phyloP scores from a whole-genome alignment of 2,888 invertebrate species.

The Colletes collaris region DNA sequence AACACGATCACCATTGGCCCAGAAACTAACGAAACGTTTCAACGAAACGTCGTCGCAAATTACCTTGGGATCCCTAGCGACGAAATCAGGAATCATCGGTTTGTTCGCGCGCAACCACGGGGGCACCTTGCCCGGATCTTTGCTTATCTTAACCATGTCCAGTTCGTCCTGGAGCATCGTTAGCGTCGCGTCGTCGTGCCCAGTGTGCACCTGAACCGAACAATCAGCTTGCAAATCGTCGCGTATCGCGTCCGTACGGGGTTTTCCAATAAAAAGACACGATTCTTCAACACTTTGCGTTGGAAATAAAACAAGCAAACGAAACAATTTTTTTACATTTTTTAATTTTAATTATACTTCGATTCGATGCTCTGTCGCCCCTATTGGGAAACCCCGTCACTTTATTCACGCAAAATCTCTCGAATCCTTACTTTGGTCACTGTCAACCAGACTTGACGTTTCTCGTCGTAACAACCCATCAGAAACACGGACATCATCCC shows the following conservation, averaged over 20 bases:
- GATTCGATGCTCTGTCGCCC: too few species aligned
- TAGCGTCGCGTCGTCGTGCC: conserved; percentile 94
- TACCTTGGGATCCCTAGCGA: conserved; percentile 91
- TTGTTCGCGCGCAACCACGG: conserved; percentile 92
- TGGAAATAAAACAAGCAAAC: too few species aligned
- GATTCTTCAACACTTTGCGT: too few species aligned
- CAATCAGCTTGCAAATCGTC: neutral
- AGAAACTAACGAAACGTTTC: neutral
- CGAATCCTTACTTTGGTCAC: conserved; percentile 90
- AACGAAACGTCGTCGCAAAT: neutral
- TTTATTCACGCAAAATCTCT: neutral
- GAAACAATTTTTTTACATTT: too few species aligned
- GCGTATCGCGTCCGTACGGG: too few species aligned
- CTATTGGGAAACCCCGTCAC: too few species aligned
- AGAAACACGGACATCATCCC: conserved; percentile 97
- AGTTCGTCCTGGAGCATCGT: conserved; percentile 89
- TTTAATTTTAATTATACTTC: too few species aligned
- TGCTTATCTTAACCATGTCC: conserved; percentile 92
- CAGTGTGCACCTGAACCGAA: conserved; percentile 87
- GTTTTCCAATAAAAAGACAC: too few species aligned
- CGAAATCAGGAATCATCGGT: conserved; percentile 94
- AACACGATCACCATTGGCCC: neutral
- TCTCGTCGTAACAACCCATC: conserved; percentile 94
- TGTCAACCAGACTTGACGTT: conserved; percentile 90
- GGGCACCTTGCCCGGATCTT: conserved; percentile 89